phyloP scores from a whole-genome alignment of 2,113 vertebrate genomes.

The Lagopus leucura region DNA sequence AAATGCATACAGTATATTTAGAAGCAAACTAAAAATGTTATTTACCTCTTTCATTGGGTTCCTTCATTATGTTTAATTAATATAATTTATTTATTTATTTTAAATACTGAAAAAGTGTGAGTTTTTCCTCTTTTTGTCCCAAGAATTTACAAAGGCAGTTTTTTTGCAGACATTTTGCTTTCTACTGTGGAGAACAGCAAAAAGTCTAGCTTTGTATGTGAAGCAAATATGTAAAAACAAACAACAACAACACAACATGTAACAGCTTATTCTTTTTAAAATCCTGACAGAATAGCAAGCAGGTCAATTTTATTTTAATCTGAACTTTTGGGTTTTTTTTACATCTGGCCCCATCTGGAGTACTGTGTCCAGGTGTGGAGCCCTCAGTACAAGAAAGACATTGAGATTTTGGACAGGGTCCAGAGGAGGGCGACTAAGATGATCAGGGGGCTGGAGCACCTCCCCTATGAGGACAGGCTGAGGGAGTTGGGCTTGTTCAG shows the following conservation, averaged over 20 bases:
- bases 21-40: not conserved
- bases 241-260: not conserved
- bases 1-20: not conserved
- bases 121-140: not conserved
- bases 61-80: not conserved
- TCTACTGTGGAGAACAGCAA: not conserved
- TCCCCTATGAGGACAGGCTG: too few species aligned
- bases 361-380: too few species aligned
- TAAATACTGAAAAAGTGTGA: not conserved
- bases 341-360: too few species aligned
- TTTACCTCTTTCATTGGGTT: not conserved
- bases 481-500: too few species aligned
- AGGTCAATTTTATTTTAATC: not conserved
- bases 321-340: not conserved
- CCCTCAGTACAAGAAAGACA: too few species aligned
- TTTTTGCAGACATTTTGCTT: not conserved
- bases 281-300: not conserved
- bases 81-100: not conserved
- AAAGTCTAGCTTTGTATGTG: not conserved
- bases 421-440: too few species aligned
- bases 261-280: not conserved
- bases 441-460: too few species aligned
- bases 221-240: not conserved
- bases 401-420: too few species aligned
- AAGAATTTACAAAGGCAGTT: not conserved